Evolutionary conservation across 1,140 invertebrate species (phyloP), one percentile per base, ranked within the genome.

Genomic region (Drosophila miranda): DNA sequence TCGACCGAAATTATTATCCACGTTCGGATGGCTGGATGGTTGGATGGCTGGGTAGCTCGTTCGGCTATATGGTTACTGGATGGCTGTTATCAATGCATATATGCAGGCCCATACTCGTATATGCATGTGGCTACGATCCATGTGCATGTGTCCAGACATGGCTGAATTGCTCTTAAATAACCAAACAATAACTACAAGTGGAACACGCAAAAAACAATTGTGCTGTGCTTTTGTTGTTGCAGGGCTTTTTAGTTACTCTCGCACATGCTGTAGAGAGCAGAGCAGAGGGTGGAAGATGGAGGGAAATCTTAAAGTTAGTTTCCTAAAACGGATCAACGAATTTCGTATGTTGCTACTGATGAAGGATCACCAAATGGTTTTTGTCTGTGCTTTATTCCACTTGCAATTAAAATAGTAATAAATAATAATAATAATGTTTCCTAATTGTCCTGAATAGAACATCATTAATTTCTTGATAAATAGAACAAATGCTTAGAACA

Each of bases 101-200:
- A 68, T 68, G 64, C 43, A 68, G 66, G 48, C 30, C 43, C 13
- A 68, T 66, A 68, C 8, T 7, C 6, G 3, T 42, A 34, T 52
- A 9, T 21, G 9, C 3, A 67, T 78, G 71, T 78, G 74, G 8
- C 7, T 30, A 9, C 30, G 30, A 77, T 77, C 75, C 84, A 86
- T 87, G 34, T 11, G 34, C 34, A 38, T 38, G 8, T 38, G 81
- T 81, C 82, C 87, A 87, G 87, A 86, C 82, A 75, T 68, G 73
- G 82, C 70, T 86, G 81, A 81, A 87, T 78, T 75, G 81, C 81
- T 78, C 77, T 87, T 86, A 86, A 86, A 86, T 87, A 86, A 87
- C 82, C 81, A 86, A 87, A 86, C 81, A 86, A 86, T 86, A 86
- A 81, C 82, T 78, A 53, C 66, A 58, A 68, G 58, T 64, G 70